Percentiles rank a stretch among this genome's conserved stretches.
These are phyloP conservation scores for Morinoia aosen DNA, from an alignment of 2,888 invertebrate genomes.

Conservation along the genomic window DNA sequence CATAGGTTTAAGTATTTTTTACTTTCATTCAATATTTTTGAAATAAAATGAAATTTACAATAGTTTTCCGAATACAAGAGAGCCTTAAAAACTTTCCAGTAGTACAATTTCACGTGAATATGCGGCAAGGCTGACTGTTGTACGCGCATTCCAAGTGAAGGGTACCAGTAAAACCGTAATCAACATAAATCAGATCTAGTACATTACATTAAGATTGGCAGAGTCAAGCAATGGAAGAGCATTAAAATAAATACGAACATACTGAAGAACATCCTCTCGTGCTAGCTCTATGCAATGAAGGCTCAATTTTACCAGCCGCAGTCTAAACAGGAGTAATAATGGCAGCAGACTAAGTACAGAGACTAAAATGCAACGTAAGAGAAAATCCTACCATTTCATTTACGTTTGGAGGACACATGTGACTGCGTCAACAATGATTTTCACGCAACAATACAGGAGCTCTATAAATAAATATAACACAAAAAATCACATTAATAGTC, in stretches of 20 bases:
- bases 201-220: background rate
- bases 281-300: background rate
- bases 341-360: background rate
- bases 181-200: slow-evolving; percentile 12
- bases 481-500: background rate
- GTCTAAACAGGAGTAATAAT: background rate
- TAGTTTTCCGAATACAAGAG: background rate
- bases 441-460: background rate
- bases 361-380: background rate
- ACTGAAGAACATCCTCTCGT: background rate
- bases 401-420: background rate
- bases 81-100: background rate
- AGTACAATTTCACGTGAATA: background rate
- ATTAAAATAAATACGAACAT: background rate
- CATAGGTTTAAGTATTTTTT: background rate
- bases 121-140: background rate
- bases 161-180: background rate
- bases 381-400: background rate
- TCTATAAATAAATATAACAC: background rate
- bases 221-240: background rate
- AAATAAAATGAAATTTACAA: background rate
- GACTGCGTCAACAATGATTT: background rate
- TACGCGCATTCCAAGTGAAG: background rate
- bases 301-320: background rate
- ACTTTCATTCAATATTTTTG: background rate